Percentiles rank a stretch among this genome's conserved stretches.
Conservation (phyloP, 2,113 vertebrate genomes). For the Chauna torquata region DNA sequence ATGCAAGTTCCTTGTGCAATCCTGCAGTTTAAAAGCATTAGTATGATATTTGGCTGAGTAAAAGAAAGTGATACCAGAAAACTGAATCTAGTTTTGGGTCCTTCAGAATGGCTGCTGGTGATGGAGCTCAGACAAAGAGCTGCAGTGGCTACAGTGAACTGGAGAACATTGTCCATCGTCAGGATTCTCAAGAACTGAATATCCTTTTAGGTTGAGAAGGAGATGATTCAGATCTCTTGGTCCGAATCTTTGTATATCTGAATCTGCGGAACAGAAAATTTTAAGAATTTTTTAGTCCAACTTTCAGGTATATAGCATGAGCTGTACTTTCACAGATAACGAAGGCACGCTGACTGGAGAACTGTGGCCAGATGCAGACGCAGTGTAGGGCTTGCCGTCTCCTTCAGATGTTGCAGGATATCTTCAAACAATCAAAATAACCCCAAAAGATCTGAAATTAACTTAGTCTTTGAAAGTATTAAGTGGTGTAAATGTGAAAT, state of each 20-base stretch:
- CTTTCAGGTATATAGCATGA: rapidly evolving
- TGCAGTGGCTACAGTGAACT: not conserved
- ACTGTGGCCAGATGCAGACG: rapidly evolving
- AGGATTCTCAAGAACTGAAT: not conserved
- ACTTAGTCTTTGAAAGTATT: not conserved
- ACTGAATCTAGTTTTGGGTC: not conserved
- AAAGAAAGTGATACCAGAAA: conserved; percentile 15
- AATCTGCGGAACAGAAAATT: not conserved
- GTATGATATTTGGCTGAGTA: not conserved
- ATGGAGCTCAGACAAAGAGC: not conserved
- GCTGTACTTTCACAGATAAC: not conserved
- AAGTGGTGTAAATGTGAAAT: not conserved
- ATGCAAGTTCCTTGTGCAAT: not conserved
- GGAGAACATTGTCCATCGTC: not conserved
- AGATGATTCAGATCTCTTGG: not conserved
- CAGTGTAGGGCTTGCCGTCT: not conserved
- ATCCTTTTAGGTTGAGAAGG: not conserved
- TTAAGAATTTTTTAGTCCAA: not conserved
- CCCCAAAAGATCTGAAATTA: not conserved
- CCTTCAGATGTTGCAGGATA: not conserved
- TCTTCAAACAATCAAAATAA: not conserved
- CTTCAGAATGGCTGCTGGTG: not conserved
- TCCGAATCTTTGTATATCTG: not conserved
- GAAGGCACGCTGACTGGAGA: not conserved
- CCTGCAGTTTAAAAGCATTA: conserved; percentile 19